Percentiles rank a stretch among this genome's conserved stretches.
phyloP scores from a whole-genome alignment of 1,140 invertebrate genomes.

The Zeugodacus cucurbitae region DNA sequence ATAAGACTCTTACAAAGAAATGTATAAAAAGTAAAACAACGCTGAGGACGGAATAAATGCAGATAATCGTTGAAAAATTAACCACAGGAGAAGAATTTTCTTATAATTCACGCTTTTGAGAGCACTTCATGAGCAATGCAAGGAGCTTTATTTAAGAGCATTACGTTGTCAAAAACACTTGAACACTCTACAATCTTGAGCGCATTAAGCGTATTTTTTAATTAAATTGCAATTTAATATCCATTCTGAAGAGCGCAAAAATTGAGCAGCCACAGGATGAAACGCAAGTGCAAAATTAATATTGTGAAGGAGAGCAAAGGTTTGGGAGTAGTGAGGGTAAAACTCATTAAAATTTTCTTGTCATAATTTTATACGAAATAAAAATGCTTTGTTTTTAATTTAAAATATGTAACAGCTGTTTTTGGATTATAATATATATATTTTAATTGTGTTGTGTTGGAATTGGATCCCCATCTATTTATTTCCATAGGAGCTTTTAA shows the following conservation, averaged over 20 bases:
- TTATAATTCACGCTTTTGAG: not conserved
- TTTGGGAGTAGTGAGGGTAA: no score
- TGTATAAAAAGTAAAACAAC: not conserved
- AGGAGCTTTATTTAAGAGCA: not conserved
- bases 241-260: not conserved
- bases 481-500: no score
- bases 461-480: no score
- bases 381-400: no score
- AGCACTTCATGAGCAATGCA: not conserved
- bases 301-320: not conserved
- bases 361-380: no score
- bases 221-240: slow-evolving; percentile 14
- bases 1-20: not conserved
- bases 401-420: no score
- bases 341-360: no score
- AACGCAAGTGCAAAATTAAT: not conserved
- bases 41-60: not conserved
- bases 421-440: no score
- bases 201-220: not conserved
- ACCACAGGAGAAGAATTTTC: not conserved
- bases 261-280: not conserved
- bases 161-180: not conserved
- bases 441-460: no score
- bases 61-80: slow-evolving; percentile 9
- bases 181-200: not conserved